phyloP scores from a whole-genome alignment of 2,888 invertebrate species.

The Conomelus anceps region DNA sequence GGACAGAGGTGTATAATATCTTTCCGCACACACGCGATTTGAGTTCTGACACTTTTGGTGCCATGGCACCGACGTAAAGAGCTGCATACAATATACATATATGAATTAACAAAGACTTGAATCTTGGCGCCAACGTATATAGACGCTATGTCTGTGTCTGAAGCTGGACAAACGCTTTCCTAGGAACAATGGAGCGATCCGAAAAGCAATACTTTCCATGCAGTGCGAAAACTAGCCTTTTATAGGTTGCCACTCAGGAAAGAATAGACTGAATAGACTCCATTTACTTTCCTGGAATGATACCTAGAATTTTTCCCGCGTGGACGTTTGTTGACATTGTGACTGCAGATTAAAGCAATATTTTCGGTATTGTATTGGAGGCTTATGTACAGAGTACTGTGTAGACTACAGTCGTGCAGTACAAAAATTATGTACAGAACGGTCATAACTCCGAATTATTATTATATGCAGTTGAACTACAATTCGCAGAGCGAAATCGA shows the following conservation, averaged over 20 bases:
- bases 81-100: neutral
- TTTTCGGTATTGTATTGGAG: no score
- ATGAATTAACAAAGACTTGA: neutral
- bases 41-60: neutral
- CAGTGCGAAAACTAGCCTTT: neutral
- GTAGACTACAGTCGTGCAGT: no score
- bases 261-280: no score
- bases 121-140: neutral
- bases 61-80: neutral
- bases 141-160: neutral
- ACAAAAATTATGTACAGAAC: no score
- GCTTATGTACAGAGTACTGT: no score
- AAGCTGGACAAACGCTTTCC: neutral
- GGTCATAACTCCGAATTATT: no score
- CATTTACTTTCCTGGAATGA: neutral
- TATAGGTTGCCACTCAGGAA: neutral
- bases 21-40: neutral
- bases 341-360: no score
- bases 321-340: neutral
- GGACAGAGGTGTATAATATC: neutral
- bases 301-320: neutral
- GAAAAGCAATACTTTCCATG: neutral
- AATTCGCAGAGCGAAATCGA: no score
- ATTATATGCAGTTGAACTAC: no score
- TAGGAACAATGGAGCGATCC: neutral